Percentiles rank a stretch among this genome's conserved stretches.
phyloP scores from a whole-genome alignment of 2,113 vertebrate genomes.

The Osmerus mordax region DNA sequence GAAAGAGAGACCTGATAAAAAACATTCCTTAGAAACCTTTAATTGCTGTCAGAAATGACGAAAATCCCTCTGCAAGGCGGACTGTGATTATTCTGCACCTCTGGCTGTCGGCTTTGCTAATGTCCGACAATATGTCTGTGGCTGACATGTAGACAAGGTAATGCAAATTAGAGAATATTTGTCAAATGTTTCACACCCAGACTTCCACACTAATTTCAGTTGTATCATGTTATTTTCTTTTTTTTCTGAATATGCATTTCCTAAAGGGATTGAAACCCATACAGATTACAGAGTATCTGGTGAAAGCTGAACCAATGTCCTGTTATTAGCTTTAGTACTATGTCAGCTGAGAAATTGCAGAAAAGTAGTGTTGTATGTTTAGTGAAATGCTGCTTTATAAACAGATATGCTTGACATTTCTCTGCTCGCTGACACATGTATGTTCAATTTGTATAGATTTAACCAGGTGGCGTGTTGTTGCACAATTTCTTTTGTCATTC shows the following conservation, averaged over 20 bases:
- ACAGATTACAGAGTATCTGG: not conserved
- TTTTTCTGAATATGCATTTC: not conserved
- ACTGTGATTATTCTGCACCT: conserved; percentile 82
- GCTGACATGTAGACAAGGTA: conserved; percentile 87
- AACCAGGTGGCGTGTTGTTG: too few species aligned
- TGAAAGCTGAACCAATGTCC: not conserved
- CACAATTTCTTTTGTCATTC: too few species aligned
- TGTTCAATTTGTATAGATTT: too few species aligned
- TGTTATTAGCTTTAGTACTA: too few species aligned
- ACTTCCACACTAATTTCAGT: not conserved
- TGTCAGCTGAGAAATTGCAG: too few species aligned
- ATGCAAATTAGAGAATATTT: conserved; percentile 80
- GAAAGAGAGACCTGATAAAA: conserved; percentile 46
- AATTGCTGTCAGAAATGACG: conserved; percentile 91
- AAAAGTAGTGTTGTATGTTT: too few species aligned
- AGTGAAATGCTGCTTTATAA: too few species aligned
- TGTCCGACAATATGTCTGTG: conserved; percentile 87
- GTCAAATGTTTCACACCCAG: not conserved
- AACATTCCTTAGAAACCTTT: conserved; percentile 80
- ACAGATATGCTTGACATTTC: too few species aligned
- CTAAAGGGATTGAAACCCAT: not conserved
- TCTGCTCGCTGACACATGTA: too few species aligned
- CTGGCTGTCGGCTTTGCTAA: conserved; percentile 81
- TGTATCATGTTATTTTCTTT: conserved; percentile 63
- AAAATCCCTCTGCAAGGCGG: conserved; percentile 84